Conservation (phyloP, 2,888 invertebrate species). For the Caenorhabditis sp. region DNA sequence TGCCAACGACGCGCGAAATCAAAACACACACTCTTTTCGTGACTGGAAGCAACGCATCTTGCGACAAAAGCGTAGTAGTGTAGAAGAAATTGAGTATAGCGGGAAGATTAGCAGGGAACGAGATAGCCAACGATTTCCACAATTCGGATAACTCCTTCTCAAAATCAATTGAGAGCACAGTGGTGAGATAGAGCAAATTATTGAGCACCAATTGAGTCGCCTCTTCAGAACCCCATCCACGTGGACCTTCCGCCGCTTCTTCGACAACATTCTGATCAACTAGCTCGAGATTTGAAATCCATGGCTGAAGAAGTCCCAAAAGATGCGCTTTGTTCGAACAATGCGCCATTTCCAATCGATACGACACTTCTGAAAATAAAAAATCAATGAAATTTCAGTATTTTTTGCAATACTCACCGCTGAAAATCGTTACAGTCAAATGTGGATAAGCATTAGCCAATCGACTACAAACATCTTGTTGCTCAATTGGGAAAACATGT, state of each 20-base stretch:
- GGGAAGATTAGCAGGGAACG: slow-evolving; percentile 95
- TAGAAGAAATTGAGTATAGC: slow-evolving; percentile 94
- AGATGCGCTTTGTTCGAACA: slow-evolving; percentile 89
- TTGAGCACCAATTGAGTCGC: slow-evolving; percentile 99
- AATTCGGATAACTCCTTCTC: slow-evolving; percentile 92
- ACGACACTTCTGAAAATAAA: slow-evolving; percentile 84
- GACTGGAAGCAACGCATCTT: slow-evolving; percentile 85
- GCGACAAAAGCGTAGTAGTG: slow-evolving; percentile 96
- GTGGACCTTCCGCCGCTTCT: slow-evolving; percentile 63
- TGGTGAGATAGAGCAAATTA: slow-evolving; percentile 94
- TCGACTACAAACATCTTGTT: slow-evolving; percentile 89
- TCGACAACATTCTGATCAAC: slow-evolving; percentile 77
- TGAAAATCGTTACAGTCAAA: slow-evolving; percentile 85
- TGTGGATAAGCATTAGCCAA: slow-evolving; percentile 93
- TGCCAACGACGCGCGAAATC: slow-evolving; percentile 88
- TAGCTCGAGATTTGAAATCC: slow-evolving; percentile 97
- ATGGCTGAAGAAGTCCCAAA: slow-evolving; percentile 90
- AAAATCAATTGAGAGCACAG: slow-evolving; percentile 91
- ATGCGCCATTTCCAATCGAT: slow-evolving; percentile 92
- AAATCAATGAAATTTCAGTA: slow-evolving; percentile 3
- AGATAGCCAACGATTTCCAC: slow-evolving; percentile 93
- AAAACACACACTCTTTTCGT: slow-evolving; percentile 93
- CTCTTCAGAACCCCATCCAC: slow-evolving; percentile 94
- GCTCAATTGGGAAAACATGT: slow-evolving; percentile 80
- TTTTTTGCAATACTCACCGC: neutral